A percentile compares a stretch with the other conserved stretches of the same genome.
Conservation (phyloP, 2,888 invertebrate genomes). For the Alitta virens region DNA sequence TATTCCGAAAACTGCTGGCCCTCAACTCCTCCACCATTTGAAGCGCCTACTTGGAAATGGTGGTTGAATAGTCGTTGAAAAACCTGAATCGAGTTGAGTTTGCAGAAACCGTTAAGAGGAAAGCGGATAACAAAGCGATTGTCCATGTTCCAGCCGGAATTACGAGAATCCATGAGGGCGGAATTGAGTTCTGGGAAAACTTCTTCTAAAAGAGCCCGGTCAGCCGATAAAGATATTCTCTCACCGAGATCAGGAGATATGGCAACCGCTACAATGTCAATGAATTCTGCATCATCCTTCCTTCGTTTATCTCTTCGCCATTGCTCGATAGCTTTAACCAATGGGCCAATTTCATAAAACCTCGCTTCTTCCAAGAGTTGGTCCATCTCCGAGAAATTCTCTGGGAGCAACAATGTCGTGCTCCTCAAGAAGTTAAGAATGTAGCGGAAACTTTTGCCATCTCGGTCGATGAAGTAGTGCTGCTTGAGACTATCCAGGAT, state of each 20-base stretch:
- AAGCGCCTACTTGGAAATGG: conserved; percentile 76
- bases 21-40: conserved; percentile 83
- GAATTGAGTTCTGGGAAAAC: conserved; percentile 65
- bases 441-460: conserved; percentile 96
- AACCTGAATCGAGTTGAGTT: conserved; percentile 84
- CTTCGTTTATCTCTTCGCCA: conserved; percentile 29
- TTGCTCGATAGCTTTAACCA: conserved; percentile 52
- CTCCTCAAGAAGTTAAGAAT: conserved; percentile 95
- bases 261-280: conserved; percentile 76
- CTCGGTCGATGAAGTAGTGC: conserved; percentile 98
- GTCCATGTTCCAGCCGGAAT: conserved; percentile 80
- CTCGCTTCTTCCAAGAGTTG: conserved; percentile 85
- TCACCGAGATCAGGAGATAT: conserved; percentile 80
- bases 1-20: conserved; percentile 89
- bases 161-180: conserved; percentile 72
- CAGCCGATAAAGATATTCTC: conserved; percentile 78
- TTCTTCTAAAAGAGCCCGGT: conserved; percentile 67
- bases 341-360: conserved; percentile 76
- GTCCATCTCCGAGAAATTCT: conserved; percentile 82
- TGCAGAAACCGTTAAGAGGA: conserved; percentile 84
- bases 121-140: conserved; percentile 80
- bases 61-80: conserved; percentile 77
- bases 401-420: conserved; percentile 81
- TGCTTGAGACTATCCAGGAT: conserved; percentile 94
- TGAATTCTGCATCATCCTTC: too few relatives aligned